phyloP scores from a whole-genome alignment of 2,888 invertebrate genomes.

The Scaptodrosophila latifasciaeformis region DNA sequence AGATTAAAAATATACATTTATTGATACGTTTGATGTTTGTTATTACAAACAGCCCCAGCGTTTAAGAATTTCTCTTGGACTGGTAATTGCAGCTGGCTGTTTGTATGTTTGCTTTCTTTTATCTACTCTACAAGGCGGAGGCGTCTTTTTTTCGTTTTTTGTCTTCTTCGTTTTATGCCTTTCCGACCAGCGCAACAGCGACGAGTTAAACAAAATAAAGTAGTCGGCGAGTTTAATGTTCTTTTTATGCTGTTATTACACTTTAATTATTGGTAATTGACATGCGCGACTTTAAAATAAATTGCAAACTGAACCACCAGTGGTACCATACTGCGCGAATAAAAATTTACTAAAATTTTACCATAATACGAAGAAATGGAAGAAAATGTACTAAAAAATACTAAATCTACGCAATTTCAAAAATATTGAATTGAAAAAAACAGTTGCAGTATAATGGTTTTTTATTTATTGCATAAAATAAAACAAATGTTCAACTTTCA shows the following conservation, averaged over 20 bases:
- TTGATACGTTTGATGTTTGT: neutral
- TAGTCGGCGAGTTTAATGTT: neutral
- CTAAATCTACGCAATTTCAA: too few species aligned
- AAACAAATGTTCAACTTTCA: too few species aligned
- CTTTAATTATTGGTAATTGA: too few species aligned
- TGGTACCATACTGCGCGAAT: too few species aligned
- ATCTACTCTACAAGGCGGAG: slow-evolving; percentile 29
- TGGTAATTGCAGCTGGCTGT: slow-evolving; percentile 47
- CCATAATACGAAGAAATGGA: too few species aligned
- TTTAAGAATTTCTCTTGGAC: slow-evolving; percentile 37
- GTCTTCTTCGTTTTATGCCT: neutral
- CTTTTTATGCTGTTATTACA: neutral
- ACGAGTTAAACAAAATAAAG: neutral
- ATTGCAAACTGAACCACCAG: too few species aligned
- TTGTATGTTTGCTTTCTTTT: slow-evolving; percentile 24
- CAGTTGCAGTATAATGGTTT: too few species aligned
- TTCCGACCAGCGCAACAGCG: neutral
- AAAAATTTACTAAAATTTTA: too few species aligned
- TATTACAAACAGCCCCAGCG: slow-evolving; percentile 25
- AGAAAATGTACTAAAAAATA: too few species aligned
- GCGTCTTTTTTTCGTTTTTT: neutral
- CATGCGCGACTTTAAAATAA: too few species aligned
- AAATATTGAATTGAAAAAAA: too few species aligned
- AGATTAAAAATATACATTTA: neutral
- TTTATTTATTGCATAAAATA: too few species aligned